A percentile compares a stretch with the other conserved stretches of the same genome.
phyloP scores from a whole-genome alignment of 2,888 invertebrate genomes.

The Spatulosminthurus flaviceps region DNA sequence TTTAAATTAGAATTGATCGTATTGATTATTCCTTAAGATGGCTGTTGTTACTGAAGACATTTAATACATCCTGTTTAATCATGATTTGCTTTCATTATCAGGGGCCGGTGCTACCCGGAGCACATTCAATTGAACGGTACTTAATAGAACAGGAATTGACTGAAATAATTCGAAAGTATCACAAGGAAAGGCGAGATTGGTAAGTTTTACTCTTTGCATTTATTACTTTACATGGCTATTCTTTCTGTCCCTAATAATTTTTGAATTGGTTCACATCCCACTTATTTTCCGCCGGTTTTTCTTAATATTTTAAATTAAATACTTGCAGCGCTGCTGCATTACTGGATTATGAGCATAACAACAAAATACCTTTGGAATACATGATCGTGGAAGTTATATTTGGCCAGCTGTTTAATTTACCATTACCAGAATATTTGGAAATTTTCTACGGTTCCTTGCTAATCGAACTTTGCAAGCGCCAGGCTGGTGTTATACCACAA shows the following conservation, averaged over 20 bases:
- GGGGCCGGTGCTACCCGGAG: slow-evolving; percentile 84
- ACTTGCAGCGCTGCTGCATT: slow-evolving; percentile 80
- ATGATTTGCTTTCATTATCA: slow-evolving; percentile 48
- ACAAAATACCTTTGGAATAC: slow-evolving; percentile 95
- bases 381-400: slow-evolving; percentile 98
- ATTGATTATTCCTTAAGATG: background rate
- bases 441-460: slow-evolving; percentile 93
- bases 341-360: slow-evolving; percentile 89
- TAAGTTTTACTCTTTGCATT: no score
- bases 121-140: slow-evolving; percentile 96
- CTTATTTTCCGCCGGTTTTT: no score
- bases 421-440: slow-evolving; percentile 86
- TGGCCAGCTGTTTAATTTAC: slow-evolving; percentile 91
- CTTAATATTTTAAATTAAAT: no score
- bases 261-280: no score
- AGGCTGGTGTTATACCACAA: slow-evolving; percentile 97
- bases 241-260: no score
- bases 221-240: no score
- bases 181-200: slow-evolving; percentile 92
- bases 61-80: no score
- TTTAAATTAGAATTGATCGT: background rate
- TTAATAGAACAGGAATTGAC: slow-evolving; percentile 97
- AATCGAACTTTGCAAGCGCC: slow-evolving; percentile 95
- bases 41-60: no score
- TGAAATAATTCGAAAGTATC: slow-evolving; percentile 89